Base-by-base conservation (phyloP, 2,888 invertebrate genomes). In the Acleris literana region DNA sequence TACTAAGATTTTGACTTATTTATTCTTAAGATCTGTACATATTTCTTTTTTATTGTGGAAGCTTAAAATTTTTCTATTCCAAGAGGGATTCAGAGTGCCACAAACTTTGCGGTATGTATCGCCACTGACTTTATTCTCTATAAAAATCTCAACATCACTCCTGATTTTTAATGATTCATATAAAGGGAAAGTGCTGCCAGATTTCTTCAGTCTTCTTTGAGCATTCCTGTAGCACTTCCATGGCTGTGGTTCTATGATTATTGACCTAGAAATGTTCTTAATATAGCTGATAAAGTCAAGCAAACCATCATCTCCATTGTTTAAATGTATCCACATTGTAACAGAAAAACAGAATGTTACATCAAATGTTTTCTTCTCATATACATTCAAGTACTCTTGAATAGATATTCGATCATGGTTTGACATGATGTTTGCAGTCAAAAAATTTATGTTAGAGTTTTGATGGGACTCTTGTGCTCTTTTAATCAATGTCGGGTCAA, bases 311-410 rank as follows among this genome's bases (percentile, higher is more conserved):
- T 97, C 97, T 6, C 97, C 96, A 85, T 96, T 93, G 83, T 97
- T 97, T 25, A 97, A 83, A 86, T 97, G 97, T 77, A 97, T 96
- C 97, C 97, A 97, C 97, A 97, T 97, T 18, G 97, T 96, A 39
- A 97, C 94, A 9, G 97, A 97, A 81, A 97, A 97, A 80, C 96
- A 96, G 83, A 96, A 96, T 57, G 94, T 93, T 3, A 94, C 90
- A 86, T 96, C 94, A 88, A 96, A 97, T 68, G 82, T 90, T 0
- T 76, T 57, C 56, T 86, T 92, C 1, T 87, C 76, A 69, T 87
- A 73, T 2, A 70, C 71, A 39, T 77, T 67, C 60, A 96, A 85
- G 82, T 93, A 95, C 0, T 84, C 71, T 9, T 83, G 72, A n/a
- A 95, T 79, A 3, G 79, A 61, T 44, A 74, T 67, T 44, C 85